Base-by-base conservation (phyloP, 2,888 invertebrate genomes). In the Drosophila affinis region DNA sequence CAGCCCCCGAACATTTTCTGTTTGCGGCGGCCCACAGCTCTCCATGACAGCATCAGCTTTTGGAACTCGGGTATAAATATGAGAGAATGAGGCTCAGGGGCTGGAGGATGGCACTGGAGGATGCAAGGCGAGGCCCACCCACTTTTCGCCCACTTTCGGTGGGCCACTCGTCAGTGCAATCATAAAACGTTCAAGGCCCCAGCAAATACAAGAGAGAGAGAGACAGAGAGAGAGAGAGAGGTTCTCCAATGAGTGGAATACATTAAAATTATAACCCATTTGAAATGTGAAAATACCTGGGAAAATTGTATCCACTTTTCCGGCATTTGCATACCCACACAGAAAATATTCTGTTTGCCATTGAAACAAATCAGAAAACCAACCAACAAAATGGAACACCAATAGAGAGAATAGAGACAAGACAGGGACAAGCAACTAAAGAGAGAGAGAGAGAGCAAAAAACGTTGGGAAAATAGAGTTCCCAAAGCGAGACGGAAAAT, bases 141-240 rank as follows among this genome's bases (percentile, higher is more conserved):
- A 10, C 18, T 2, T 27, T 44, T 44, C 53, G 10, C 24, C 55
- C 56, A n/a, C 17, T 24, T 17, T 32, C 17, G 51, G 39, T 6
- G 27, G 27, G 7, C 52, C 61, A 56, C 62, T 60, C 48, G 49
- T 85, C 76, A 76, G 81, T 87, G 81, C 81, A 82, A 82, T 82
- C 85, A 82, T 87, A 82, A 82, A 82, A 84, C 87, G 87, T 82
- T 87, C 87, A 82, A 76, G 87, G 81, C 76, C 63, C 57, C 71
- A 6, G 39, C 72, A 48, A 32, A 55, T 63, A 80, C 74, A 54
- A 29, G 44, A 17, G 29, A 18, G 17, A 49, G 17, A 47, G 14
- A n/a, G 32, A 3, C 10, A 55, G 57, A 32, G 62, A 14, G 29
- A 32, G 39, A 32, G 49, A 49, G 10, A 39, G 27, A 5, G 48